A percentile compares a stretch with the other conserved stretches of the same genome.
These are phyloP conservation scores for Falco cherrug DNA, from an alignment of 2,797 vertebrate species.

Conservation along the genomic window DNA sequence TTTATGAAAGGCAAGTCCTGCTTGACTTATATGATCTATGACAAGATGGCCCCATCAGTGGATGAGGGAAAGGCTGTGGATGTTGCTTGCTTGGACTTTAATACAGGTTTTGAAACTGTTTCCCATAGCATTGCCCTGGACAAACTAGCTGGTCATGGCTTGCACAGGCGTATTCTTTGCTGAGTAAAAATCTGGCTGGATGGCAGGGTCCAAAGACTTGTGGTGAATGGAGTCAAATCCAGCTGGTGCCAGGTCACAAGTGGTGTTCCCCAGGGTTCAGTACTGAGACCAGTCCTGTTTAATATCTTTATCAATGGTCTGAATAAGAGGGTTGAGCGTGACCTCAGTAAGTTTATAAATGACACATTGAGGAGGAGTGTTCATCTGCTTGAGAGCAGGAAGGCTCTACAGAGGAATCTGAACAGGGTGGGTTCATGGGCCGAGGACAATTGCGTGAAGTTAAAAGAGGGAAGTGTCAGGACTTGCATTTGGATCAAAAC, in stretches of 20 bases:
- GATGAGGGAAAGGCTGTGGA: neutral
- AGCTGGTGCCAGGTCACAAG: fast-evolving
- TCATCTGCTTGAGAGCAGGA: neutral
- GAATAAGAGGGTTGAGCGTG: no score
- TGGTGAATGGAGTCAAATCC: neutral
- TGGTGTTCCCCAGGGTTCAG: neutral
- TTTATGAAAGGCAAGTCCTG: no score
- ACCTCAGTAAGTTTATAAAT: neutral
- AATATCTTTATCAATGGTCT: neutral
- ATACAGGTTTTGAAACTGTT: no score
- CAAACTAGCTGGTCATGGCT: neutral
- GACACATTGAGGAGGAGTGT: neutral
- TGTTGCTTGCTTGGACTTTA: no score
- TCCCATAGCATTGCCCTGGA: no score
- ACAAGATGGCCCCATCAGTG: neutral
- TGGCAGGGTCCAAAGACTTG: fast-evolving
- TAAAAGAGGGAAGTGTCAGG: neutral
- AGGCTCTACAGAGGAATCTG: neutral
- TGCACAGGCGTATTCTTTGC: no score
- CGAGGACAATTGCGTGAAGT: neutral
- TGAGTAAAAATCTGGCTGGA: neutral
- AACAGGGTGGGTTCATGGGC: no score
- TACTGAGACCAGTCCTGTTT: neutral
- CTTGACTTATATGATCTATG: neutral
- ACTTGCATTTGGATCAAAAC: neutral